Conservation (phyloP, 2,797 vertebrate genomes). For the Cryptoblepharus egeriae region DNA sequence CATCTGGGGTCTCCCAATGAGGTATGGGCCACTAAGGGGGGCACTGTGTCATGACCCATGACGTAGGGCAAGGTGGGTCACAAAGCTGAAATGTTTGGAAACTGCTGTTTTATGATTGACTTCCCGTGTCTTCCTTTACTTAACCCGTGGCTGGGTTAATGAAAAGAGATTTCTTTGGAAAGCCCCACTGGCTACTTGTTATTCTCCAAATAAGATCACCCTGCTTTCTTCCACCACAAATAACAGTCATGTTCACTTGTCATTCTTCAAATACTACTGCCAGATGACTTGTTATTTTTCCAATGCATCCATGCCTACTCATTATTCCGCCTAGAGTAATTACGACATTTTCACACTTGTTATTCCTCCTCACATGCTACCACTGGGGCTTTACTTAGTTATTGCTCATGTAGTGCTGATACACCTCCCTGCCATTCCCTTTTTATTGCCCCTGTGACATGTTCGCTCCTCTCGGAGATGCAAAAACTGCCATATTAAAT, state of each 20-base stretch:
- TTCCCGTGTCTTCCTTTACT: not conserved
- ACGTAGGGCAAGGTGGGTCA: too few relatives aligned
- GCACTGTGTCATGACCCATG: too few relatives aligned
- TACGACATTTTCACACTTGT: slow-evolving; percentile 66
- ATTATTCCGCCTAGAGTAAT: slow-evolving; percentile 62
- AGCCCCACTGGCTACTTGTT: slow-evolving; percentile 62
- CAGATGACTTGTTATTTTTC: slow-evolving; percentile 67
- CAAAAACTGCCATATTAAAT: slow-evolving; percentile 44
- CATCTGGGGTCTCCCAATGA: too few relatives aligned
- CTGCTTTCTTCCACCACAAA: slow-evolving; percentile 66
- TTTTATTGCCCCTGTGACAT: slow-evolving; percentile 22
- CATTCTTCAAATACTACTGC: slow-evolving; percentile 65
- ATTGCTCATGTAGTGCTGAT: slow-evolving; percentile 56
- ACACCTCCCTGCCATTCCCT: slow-evolving; percentile 44
- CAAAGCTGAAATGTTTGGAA: too few relatives aligned
- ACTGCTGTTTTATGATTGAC: too few relatives aligned
- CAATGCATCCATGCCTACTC: slow-evolving; percentile 58
- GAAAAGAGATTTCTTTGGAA: slow-evolving; percentile 50
- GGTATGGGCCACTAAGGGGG: too few relatives aligned
- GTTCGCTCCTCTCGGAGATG: slow-evolving; percentile 40
- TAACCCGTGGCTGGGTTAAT: slow-evolving; percentile 61
- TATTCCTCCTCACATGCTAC: slow-evolving; percentile 53
- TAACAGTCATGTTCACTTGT: slow-evolving; percentile 71
- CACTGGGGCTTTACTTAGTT: slow-evolving; percentile 48
- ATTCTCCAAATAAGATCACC: slow-evolving; percentile 68